Base-by-base conservation (phyloP, 1,140 invertebrate species). In the Plectus sambesii region DNA sequence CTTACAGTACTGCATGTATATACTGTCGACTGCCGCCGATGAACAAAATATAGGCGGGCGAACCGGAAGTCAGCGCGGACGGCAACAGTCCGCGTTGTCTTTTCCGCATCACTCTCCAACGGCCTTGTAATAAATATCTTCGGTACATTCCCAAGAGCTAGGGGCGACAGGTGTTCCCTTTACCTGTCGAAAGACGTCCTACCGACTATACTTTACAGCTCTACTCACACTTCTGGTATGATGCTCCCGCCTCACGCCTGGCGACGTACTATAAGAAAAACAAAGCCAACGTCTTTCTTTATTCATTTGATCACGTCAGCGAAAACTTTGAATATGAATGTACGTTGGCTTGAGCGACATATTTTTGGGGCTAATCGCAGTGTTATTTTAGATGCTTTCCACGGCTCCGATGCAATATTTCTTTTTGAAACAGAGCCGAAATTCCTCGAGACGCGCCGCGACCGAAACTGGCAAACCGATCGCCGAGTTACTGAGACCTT, bases 221-320 rank as follows among this genome's bases (percentile, higher is more conserved):
- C 63, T 67, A 59, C 47, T 67, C 64, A 1, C 64, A 67, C 29
- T 67, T 67, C 44, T 67, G 64, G 64, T 69, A 61, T 47, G 66
- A 67, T 41, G 61, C 64, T 8, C 64, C 64, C 24, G 55, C 64
- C 22, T 53, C 64, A 8, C 45, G 64, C 37, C 23, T 67, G 30
- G 66, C 64, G 4, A 65, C 53, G 17, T 58, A 56, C 42, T 67
- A 67, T 42, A 40, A 48, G 1, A 58, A 62, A 26, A 62, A 66
- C 25, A 35, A 53, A 42, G 54, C 56, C 15, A 63, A 66, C 25
- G 64, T 67, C n/a, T 67, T 51, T 54, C 47, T 67, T 9, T 67
- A 67, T 39, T 69, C 66, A 20, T 67, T 67, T 45, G 64, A 67
- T 38, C 66, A 67, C 46, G 53, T 67, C 37, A 63, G 60, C 45